phyloP scores from a whole-genome alignment of 2,888 invertebrate genomes.

The Troglohyphantes excavatus region DNA sequence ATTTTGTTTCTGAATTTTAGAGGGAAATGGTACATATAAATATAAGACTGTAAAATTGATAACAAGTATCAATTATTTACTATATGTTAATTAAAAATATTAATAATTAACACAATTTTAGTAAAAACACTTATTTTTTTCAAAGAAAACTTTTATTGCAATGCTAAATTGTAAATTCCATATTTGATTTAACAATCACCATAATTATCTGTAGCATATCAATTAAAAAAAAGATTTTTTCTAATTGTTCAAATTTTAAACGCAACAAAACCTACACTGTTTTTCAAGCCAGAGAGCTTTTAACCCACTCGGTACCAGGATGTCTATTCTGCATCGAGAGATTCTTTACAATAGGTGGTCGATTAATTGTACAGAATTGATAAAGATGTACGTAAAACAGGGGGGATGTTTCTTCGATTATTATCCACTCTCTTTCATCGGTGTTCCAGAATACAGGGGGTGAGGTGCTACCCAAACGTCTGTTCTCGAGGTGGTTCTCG shows the following conservation, averaged over 20 bases:
- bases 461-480: neutral
- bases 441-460: conserved; percentile 36
- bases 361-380: neutral
- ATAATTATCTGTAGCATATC: neutral
- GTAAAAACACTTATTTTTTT: neutral
- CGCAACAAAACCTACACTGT: neutral
- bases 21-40: too few species aligned
- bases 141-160: neutral
- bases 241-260: neutral
- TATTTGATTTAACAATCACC: too few species aligned
- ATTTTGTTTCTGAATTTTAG: too few species aligned
- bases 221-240: too few species aligned
- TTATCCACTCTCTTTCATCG: neutral
- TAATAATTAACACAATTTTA: too few species aligned
- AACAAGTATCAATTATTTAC: too few species aligned
- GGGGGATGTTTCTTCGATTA: conserved; percentile 11
- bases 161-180: neutral
- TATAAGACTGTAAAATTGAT: too few species aligned
- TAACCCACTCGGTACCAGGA: neutral
- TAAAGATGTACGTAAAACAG: neutral
- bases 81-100: too few species aligned
- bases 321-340: conserved; percentile 7
- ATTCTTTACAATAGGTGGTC: neutral
- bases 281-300: neutral
- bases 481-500: conserved; percentile 14